Base-by-base conservation (phyloP, 92 coral and sea anemone species). In the Porites lobata region DNA sequence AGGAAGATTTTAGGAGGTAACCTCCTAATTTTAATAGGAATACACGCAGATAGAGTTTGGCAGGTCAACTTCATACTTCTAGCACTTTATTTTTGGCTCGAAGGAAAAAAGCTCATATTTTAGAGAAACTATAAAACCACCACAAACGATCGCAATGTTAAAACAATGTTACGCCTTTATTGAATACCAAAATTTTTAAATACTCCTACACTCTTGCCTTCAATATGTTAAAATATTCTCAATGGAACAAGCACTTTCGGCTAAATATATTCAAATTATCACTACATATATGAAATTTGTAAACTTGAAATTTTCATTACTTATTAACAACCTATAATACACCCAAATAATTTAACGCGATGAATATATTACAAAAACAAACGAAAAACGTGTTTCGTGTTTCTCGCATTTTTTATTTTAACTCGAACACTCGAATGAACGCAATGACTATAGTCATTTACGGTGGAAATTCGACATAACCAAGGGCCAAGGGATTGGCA, bases 141-240 rank as follows among this genome's bases (percentile, higher is more conserved):
- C 15, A 8, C 61, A 14, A 56, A 56, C 47, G 47, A 14, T 56
- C 1, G 11, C 15, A 10, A 56, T 56, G n/a, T 62, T 47, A 63
- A 50, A 64, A 76, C 58, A 14, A 67, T 63, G 80, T 63, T 50
- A 59, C 32, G 26, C 21, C 52, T 80, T 80, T 80, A 80, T 53
- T 80, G 75, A 66, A 54, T 52, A 53, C 4, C 13, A 21, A 68
- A 66, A 80, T 80, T 67, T 64, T 67, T 67, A 58, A 80, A 80
- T 80, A 67, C 54, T 19, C 24, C 65, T 80, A 52, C 85, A 79
- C 52, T 79, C 50, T 20, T 21, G 62, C 1, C 12, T 21, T 65
- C 62, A 59, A 6, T 8, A 80, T 67, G 7, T 20, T 14, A 38
- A 19, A 32, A 65, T 50, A 15, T 50, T 64, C 52, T 38, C 76